Base-by-base conservation (phyloP, 2,797 vertebrate genomes). In the Sebastes diaconus region DNA sequence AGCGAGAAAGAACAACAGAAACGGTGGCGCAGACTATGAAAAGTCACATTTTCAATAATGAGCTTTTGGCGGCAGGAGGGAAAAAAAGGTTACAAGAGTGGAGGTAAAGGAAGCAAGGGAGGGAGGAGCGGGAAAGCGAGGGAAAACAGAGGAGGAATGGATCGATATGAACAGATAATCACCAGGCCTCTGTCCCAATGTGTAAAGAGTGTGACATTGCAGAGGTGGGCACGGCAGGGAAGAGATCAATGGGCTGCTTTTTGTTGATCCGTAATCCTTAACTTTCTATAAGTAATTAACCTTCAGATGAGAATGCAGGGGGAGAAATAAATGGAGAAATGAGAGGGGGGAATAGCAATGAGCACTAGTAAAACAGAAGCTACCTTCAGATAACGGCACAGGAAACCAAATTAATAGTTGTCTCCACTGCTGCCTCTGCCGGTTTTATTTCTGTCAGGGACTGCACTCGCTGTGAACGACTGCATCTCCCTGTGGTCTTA, bases 211-310 rank as follows among this genome's bases (percentile, higher is more conserved):
- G 93, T 94, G 94, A 95, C 94, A 94, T 94, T 94, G 94, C 88
- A 93, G 90, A 84, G 90, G 84, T 90, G 83, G 78, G 81, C 79
- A 81, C 36, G 52, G 83, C 85, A 39, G 81, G 90, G 88, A 94
- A 91, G 88, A 91, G 92, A 95, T 95, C 94, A 94, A 95, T 95
- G 90, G 83, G 83, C 88, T 90, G 86, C 90, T 89, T 93, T 92
- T 88, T 89, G 90, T 92, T 93, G 91, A 94, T 92, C 90, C 25
- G 91, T 94, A 94, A 94, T 95, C 93, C 93, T 87, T 93, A 93
- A 94, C 94, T 95, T 94, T 95, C 94, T 94, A 93, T 90, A 95
- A 95, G 93, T 94, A 95, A 95, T 95, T 95, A 95, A 95, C 94
- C 93, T 94, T 94, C 92, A 93, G 91, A 93, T 90, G 89, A 94